Evolutionary conservation across 2,797 vertebrate genomes (phyloP), one percentile per base, ranked within the genome.

Genomic region (Natrix natrix): DNA sequence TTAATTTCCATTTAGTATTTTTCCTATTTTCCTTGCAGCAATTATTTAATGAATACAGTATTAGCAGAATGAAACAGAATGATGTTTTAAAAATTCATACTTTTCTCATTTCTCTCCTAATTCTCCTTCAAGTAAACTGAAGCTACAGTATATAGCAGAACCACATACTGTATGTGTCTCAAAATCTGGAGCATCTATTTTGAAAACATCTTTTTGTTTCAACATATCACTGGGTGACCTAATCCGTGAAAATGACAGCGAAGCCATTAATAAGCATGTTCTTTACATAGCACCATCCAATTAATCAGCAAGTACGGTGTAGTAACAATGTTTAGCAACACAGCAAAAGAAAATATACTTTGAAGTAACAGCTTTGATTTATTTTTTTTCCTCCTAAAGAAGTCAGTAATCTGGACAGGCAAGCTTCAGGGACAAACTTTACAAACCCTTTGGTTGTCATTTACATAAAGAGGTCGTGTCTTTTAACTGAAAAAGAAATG

Each of bases 331-430:
- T 89, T 59, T 86, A 94, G 93, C 56, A 90, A 96, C 92, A 93
- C 95, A 93, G 20, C 16, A 22, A 95, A 96, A 96, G 94, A 95
- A 95, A 96, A 96, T 94, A 95, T 95, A 90, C 94, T 94, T 92
- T 5, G 3, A 95, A 96, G 90, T 94, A 91, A 94, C 48, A 94
- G 88, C 95, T 90, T 93, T 57, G 87, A 86, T 92, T 66, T 96
- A 61, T 94, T 88, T 83, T 32, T 96, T 92, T 59, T 89, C 12
- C 92, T 59, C 91, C 94, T 92, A 66, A 66, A 94, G 92, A 96
- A 95, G 92, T 92, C 91, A 89, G 89, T 94, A 94, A 94, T 0
- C n/a, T 87, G 88, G 87, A 94, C 92, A 96, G 95, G 90, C 89
- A 95, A 94, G 91, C 88, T 95, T 94, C 93, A 96, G 93, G 57